A percentile compares a stretch with the other conserved stretches of the same genome.
These are phyloP conservation scores for Rhineura floridana DNA, from an alignment of 2,113 vertebrate species.

Conservation along the genomic window DNA sequence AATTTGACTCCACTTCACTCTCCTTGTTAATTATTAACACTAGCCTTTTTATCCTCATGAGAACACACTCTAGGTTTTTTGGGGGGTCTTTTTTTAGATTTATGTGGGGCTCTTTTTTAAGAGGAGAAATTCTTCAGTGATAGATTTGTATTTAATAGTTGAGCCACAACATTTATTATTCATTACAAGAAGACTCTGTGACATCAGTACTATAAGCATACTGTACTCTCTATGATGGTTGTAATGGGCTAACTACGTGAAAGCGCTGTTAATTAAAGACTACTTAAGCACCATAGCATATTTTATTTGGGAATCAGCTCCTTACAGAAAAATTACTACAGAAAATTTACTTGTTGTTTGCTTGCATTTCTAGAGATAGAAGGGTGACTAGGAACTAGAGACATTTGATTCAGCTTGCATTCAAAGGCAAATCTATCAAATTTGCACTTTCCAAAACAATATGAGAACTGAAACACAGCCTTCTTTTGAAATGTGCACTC, in stretches of 20 bases:
- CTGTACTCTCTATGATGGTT: slow-evolving; percentile 56
- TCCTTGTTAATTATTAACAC: slow-evolving; percentile 95
- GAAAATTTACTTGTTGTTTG: slow-evolving; percentile 78
- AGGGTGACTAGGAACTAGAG: slow-evolving; percentile 54
- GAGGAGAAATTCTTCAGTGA: slow-evolving; percentile 68
- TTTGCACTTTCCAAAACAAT: no score
- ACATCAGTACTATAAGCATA: slow-evolving; percentile 68
- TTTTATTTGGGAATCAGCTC: slow-evolving; percentile 73
- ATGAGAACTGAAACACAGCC: no score
- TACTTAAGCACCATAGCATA: slow-evolving; percentile 66
- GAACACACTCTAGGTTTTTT: slow-evolving; percentile 78
- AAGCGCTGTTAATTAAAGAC: slow-evolving; percentile 79
- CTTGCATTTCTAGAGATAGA: slow-evolving; percentile 71
- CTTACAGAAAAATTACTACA: slow-evolving; percentile 70
- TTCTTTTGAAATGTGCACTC: no score
- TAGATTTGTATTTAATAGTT: slow-evolving; percentile 68
- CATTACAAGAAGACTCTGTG: slow-evolving; percentile 56
- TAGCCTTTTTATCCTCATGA: slow-evolving; percentile 93
- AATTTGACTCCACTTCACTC: slow-evolving; percentile 91
- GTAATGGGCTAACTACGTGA: slow-evolving; percentile 73
- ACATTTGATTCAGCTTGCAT: no score
- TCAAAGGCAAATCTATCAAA: no score
- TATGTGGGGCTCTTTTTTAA: slow-evolving; percentile 64
- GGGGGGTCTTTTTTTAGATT: slow-evolving; percentile 58
- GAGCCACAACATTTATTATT: slow-evolving; percentile 70